Percentiles rank a stretch among this genome's conserved stretches.
Conservation (phyloP, 2,113 vertebrate genomes). For the Semnornis frantzii region DNA sequence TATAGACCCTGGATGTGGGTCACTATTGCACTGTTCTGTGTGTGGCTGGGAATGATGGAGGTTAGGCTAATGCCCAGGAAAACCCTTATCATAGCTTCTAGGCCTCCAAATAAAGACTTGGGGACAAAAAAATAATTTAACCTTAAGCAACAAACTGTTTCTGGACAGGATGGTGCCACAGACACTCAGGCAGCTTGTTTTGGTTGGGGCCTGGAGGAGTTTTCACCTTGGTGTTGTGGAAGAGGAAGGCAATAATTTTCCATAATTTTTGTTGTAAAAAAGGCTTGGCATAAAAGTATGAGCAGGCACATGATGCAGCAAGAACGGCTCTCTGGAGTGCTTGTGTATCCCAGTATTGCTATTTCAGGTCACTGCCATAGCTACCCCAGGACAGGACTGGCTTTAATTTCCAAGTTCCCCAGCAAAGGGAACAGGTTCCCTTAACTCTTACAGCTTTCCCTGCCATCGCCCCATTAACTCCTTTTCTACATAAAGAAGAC, state of each 20-base stretch:
- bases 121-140: not conserved
- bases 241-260: constrained; percentile 3
- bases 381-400: constrained; percentile 27
- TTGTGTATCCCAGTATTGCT: constrained; percentile 41
- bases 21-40: accelerated
- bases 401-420: not conserved
- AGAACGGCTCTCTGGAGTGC: constrained; percentile 13
- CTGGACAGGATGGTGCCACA: not conserved
- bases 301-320: constrained; percentile 47
- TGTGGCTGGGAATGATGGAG: not conserved
- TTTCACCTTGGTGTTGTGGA: constrained; percentile 14
- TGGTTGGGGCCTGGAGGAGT: not conserved
- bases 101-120: not conserved
- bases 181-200: not conserved
- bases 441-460: not conserved
- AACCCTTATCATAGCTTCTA: not conserved
- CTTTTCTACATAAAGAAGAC: not conserved
- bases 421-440: not conserved
- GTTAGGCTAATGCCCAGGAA: not conserved
- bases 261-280: not conserved
- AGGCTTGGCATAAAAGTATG: not conserved
- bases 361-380: constrained; percentile 54
- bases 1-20: accelerated
- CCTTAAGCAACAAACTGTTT: not conserved
- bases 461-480: not conserved